Evolutionary conservation across 2,797 vertebrate genomes (phyloP).

Genomic region (Tokudaia tokunoshimensis): DNA sequence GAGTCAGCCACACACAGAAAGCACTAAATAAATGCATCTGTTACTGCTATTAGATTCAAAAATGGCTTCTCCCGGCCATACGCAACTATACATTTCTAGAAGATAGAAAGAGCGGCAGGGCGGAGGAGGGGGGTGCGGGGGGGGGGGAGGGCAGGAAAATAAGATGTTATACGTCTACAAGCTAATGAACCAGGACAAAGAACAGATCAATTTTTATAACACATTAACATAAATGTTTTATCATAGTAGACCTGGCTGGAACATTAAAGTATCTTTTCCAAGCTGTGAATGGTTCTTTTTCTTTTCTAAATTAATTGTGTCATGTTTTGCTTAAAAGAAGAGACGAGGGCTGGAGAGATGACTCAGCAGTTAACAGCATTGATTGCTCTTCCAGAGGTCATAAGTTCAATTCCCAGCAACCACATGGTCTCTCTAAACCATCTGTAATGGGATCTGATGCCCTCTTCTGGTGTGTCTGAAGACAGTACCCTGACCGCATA

Average conservation of each 20-base stretch:
- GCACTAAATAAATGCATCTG: neutral
- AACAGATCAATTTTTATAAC: constrained; percentile 67
- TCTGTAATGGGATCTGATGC: neutral
- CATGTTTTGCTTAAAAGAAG: constrained; percentile 9
- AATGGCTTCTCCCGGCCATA: neutral
- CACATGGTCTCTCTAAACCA: neutral
- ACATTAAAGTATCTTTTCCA: constrained; percentile 56
- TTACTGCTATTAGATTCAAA: neutral
- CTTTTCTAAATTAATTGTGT: constrained; percentile 56
- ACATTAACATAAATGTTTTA: constrained; percentile 79
- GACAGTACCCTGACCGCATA: neutral
- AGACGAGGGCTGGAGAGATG: neutral
- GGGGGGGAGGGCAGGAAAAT: constrained; percentile 37
- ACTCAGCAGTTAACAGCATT: neutral
- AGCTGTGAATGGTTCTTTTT: constrained; percentile 54
- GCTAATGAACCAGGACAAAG: constrained; percentile 71
- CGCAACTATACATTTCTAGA: neutral
- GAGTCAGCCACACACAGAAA: neutral
- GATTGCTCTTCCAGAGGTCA: neutral
- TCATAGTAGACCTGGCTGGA: constrained; percentile 56
- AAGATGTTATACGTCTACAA: constrained; percentile 50
- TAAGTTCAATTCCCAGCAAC: neutral
- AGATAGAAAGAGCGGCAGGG: neutral
- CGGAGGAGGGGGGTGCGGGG: too few species aligned
- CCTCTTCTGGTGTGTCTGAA: neutral